These are phyloP conservation scores for Progne subis DNA, from an alignment of 2,113 vertebrate species.

Conservation along the genomic window DNA sequence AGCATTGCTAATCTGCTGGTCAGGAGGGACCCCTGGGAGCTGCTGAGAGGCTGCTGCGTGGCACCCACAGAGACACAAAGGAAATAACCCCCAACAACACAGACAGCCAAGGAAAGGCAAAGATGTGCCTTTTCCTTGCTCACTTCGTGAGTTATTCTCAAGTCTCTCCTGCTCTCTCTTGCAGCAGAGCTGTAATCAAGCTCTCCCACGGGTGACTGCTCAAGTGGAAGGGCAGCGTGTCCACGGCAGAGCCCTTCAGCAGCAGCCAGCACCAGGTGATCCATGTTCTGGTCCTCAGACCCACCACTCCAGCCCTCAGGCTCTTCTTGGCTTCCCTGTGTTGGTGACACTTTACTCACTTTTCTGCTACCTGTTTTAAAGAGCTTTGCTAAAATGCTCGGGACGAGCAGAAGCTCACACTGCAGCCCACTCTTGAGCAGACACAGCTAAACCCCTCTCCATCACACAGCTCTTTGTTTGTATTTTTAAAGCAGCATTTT, in stretches of 20 bases:
- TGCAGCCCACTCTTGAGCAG: not conserved
- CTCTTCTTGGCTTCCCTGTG: not conserved
- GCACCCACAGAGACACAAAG: not conserved
- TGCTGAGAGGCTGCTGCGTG: not conserved
- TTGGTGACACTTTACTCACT: not conserved
- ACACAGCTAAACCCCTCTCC: not conserved
- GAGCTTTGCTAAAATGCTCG: not conserved
- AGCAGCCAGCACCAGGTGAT: not conserved
- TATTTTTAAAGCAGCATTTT: not conserved
- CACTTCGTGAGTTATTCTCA: not conserved
- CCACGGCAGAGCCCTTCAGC: fast-evolving
- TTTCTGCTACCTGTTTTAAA: not conserved
- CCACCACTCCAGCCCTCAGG: not conserved
- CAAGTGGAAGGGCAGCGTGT: not conserved
- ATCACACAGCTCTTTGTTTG: not conserved
- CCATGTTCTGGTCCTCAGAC: not conserved
- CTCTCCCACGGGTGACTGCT: not conserved
- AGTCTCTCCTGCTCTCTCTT: not conserved
- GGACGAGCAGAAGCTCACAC: not conserved
- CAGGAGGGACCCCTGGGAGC: not conserved
- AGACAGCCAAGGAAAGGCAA: not conserved
- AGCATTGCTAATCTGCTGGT: not conserved
- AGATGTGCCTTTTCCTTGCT: not conserved
- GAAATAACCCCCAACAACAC: not conserved
- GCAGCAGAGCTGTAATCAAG: not conserved